Evolutionary conservation across 2,888 invertebrate genomes (phyloP).

Genomic region (Athripsodes cinereus): DNA sequence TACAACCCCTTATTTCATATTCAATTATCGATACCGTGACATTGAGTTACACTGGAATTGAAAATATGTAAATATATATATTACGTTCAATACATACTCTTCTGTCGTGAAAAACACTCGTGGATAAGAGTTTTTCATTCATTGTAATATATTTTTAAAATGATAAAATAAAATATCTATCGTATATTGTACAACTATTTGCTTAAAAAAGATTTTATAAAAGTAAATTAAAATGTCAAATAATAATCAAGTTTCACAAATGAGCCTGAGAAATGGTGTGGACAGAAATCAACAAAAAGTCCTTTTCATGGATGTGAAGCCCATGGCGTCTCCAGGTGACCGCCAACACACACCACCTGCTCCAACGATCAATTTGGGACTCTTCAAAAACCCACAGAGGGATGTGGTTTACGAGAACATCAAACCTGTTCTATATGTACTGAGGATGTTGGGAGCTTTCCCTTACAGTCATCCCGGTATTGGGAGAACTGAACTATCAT

Average conservation of each 20-base stretch:
- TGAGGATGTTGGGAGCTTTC: conserved; percentile 55
- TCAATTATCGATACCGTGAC: too few species aligned
- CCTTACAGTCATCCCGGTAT: conserved; percentile 51
- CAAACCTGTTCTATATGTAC: conserved; percentile 41
- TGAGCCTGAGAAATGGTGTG: not conserved
- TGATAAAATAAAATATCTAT: too few species aligned
- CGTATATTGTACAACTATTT: not conserved
- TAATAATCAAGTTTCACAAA: not conserved
- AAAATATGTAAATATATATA: too few species aligned
- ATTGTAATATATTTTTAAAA: too few species aligned
- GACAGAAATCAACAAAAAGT: conserved; percentile 6
- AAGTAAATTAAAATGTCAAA: not conserved
- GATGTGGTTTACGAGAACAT: conserved; percentile 47
- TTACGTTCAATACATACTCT: too few species aligned
- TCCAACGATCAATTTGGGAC: not conserved
- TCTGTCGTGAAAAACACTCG: too few species aligned
- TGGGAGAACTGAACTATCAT: conserved; percentile 44
- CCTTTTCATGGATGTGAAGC: conserved; percentile 43
- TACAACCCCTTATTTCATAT: too few species aligned
- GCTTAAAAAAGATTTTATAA: not conserved
- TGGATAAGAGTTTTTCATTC: too few species aligned
- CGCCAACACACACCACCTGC: not conserved
- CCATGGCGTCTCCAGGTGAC: conserved; percentile 32
- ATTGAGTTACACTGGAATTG: too few species aligned
- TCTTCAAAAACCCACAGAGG: conserved; percentile 7